Conservation (phyloP, 2,888 invertebrate species). For the Tenthredo scrophulariae region DNA sequence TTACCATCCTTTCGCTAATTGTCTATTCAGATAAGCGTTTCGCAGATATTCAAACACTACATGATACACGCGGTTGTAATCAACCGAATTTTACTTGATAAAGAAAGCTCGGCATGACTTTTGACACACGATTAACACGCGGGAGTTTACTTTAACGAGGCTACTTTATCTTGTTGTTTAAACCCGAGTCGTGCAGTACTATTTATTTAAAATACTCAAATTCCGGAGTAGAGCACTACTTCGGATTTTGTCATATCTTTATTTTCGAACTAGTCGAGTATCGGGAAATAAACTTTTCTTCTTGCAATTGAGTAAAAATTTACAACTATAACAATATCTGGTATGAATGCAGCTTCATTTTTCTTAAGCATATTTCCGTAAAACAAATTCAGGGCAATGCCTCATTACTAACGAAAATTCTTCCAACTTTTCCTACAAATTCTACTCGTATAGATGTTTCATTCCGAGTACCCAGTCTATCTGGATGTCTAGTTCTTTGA, state of each 20-base stretch:
- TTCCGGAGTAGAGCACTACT: neutral
- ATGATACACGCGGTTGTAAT: neutral
- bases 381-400: neutral
- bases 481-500: constrained; percentile 27
- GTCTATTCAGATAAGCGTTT: neutral
- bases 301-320: neutral
- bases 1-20: neutral
- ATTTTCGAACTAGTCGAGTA: neutral
- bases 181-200: neutral
- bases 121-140: neutral
- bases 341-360: neutral
- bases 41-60: neutral
- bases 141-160: neutral
- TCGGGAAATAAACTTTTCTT: neutral
- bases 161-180: neutral
- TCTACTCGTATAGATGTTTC: neutral
- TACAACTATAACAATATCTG: neutral
- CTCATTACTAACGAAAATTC: neutral
- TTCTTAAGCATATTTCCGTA: neutral
- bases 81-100: neutral
- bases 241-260: neutral
- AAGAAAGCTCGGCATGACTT: neutral
- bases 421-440: neutral
- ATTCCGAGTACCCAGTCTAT: neutral
- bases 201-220: neutral